Conservation (phyloP, 35 echinoderm and acorn worm species). For the Anneissia japonica region DNA sequence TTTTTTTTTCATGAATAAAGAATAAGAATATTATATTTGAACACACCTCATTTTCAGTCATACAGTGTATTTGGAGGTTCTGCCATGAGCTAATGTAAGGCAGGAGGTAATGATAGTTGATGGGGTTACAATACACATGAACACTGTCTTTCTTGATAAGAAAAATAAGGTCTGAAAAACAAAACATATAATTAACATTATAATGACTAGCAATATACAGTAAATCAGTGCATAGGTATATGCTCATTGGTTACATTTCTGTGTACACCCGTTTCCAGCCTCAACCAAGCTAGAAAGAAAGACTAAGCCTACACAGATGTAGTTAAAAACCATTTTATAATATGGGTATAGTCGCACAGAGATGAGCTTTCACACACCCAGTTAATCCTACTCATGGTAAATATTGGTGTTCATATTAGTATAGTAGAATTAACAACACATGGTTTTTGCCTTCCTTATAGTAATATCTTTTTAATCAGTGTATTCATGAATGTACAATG, state of each 20-base stretch:
- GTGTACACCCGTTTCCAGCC: neutral
- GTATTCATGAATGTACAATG: no score
- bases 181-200: neutral
- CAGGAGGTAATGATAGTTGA: conserved; percentile 74
- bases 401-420: no score
- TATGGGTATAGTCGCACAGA: no score
- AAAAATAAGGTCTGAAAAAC: conserved; percentile 65
- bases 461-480: no score
- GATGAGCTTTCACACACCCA: no score
- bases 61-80: conserved; percentile 61
- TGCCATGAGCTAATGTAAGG: conserved; percentile 87
- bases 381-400: no score
- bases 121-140: conserved; percentile 83
- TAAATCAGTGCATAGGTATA: neutral
- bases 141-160: conserved; percentile 65
- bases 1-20: no score
- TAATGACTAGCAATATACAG: neutral
- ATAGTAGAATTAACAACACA: no score
- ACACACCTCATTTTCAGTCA: conserved; percentile 73
- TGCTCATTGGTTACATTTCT: neutral
- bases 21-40: no score
- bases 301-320: neutral
- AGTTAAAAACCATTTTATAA: no score
- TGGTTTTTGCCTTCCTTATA: no score
- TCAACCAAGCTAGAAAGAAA: neutral